Evolutionary conservation across 2,113 vertebrate species (phyloP).

Genomic region (Ceyx margarethae): DNA sequence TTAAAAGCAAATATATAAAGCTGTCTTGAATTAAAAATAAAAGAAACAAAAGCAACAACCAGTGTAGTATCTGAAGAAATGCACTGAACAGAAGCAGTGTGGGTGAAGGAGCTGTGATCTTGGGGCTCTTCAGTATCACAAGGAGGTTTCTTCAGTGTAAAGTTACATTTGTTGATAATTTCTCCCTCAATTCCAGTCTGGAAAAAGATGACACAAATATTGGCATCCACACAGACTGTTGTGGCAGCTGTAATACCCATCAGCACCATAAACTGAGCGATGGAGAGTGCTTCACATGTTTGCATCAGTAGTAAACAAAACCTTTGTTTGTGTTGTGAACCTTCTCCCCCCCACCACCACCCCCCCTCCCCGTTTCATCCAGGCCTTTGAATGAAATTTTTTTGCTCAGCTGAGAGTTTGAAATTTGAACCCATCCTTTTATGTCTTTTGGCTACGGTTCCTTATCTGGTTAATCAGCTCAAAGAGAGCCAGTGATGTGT

Average conservation of each 20-base stretch:
- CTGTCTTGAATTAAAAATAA: neutral
- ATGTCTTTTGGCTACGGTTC: conserved; percentile 29
- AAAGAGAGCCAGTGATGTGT: conserved; percentile 30
- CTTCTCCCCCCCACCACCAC: neutral
- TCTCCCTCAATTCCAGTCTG: neutral
- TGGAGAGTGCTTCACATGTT: neutral
- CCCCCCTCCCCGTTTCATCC: neutral
- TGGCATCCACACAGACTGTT: neutral
- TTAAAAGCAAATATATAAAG: conserved; percentile 28
- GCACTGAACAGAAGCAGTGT: neutral
- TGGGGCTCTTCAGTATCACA: neutral
- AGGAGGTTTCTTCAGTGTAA: neutral
- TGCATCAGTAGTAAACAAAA: conserved; percentile 21
- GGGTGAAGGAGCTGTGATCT: neutral
- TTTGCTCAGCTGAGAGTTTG: conserved; percentile 15
- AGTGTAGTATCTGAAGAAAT: neutral
- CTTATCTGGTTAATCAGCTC: conserved; percentile 37
- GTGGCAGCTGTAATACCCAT: neutral
- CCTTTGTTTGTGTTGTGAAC: neutral
- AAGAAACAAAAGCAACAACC: too few species aligned
- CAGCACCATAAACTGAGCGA: neutral
- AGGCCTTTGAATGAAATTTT: neutral
- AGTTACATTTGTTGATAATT: neutral
- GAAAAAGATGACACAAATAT: accelerated
- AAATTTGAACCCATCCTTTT: conserved; percentile 44